phyloP scores from a whole-genome alignment of 2,888 invertebrate species.

The Harpagoxenus sublaevis region DNA sequence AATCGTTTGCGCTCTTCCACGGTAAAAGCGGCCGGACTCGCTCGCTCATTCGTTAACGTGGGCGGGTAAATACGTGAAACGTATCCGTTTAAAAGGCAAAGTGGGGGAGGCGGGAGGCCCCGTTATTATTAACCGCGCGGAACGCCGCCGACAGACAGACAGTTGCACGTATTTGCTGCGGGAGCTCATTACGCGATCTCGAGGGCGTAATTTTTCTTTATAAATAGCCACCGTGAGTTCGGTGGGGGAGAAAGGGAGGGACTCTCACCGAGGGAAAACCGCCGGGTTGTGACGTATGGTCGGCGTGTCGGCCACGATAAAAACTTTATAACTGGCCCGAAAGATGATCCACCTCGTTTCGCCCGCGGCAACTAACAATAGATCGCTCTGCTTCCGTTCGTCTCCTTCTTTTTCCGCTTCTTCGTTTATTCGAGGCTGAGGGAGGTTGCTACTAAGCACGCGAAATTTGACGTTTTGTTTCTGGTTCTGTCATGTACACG shows the following conservation, averaged over 20 bases:
- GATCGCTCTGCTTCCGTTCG: conserved; percentile 26
- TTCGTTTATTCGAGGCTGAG: conserved; percentile 1
- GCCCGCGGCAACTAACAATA: conserved; percentile 53
- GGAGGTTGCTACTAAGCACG: conserved; percentile 20
- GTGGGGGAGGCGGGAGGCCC: conserved; percentile 13
- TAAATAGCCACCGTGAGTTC: conserved; percentile 54
- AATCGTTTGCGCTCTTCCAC: conserved; percentile 63
- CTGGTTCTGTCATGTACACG: background rate
- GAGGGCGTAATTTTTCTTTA: conserved; percentile 68
- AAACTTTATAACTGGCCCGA: conserved; percentile 55
- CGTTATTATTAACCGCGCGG: conserved; percentile 66
- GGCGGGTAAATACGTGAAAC: conserved; percentile 65
- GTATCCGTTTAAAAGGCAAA: conserved; percentile 52
- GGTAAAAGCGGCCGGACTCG: conserved; percentile 34
- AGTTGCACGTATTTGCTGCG: conserved; percentile 66
- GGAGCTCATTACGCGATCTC: conserved; percentile 69
- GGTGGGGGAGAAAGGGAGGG: background rate
- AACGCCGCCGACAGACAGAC: conserved; percentile 51
- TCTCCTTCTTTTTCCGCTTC: conserved; percentile 9
- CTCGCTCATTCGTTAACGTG: conserved; percentile 54
- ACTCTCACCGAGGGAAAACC: conserved; percentile 37
- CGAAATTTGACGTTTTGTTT: conserved; percentile 32
- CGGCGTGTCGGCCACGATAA: conserved; percentile 50
- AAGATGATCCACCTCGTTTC: conserved; percentile 56
- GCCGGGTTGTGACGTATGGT: conserved; percentile 47